A percentile compares a stretch with the other conserved stretches of the same genome.
phyloP scores from a whole-genome alignment of 2,113 vertebrate genomes.

The Baryphthengus martii region DNA sequence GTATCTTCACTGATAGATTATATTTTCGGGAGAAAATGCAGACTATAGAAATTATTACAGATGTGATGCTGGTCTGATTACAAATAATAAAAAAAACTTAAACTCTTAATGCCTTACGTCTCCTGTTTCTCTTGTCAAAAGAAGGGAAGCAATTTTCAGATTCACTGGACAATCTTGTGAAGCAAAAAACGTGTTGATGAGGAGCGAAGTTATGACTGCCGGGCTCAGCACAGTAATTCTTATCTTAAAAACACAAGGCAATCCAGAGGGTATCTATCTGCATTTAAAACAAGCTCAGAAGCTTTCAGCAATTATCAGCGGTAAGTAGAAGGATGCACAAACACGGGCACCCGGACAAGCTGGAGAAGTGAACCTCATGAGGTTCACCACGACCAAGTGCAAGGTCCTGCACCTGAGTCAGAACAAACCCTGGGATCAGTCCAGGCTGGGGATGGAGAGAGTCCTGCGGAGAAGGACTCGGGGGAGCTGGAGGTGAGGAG shows the following conservation, averaged over 20 bases:
- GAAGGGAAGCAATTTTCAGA: background rate
- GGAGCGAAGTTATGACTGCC: background rate
- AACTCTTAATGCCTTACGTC: background rate
- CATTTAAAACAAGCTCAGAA: background rate
- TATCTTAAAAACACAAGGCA: too few relatives aligned
- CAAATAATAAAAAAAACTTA: background rate
- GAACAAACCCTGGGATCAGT: too few relatives aligned
- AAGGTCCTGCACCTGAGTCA: too few relatives aligned
- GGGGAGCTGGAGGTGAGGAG: too few relatives aligned
- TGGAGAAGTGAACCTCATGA: too few relatives aligned
- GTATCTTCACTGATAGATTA: background rate
- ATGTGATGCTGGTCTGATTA: background rate
- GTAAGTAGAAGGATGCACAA: background rate
- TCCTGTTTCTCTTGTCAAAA: background rate
- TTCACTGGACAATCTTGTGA: background rate
- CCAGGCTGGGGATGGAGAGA: too few relatives aligned
- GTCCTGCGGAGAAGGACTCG: too few relatives aligned
- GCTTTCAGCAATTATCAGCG: background rate
- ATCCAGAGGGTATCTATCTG: too few relatives aligned
- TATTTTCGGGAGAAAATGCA: background rate
- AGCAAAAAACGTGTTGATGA: background rate
- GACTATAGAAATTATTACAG: background rate
- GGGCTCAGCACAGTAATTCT: background rate
- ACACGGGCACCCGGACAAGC: background rate
- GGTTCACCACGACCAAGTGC: too few relatives aligned